Conservation (phyloP, 2,113 vertebrate species). For the Pelecanoides urinatrix region DNA sequence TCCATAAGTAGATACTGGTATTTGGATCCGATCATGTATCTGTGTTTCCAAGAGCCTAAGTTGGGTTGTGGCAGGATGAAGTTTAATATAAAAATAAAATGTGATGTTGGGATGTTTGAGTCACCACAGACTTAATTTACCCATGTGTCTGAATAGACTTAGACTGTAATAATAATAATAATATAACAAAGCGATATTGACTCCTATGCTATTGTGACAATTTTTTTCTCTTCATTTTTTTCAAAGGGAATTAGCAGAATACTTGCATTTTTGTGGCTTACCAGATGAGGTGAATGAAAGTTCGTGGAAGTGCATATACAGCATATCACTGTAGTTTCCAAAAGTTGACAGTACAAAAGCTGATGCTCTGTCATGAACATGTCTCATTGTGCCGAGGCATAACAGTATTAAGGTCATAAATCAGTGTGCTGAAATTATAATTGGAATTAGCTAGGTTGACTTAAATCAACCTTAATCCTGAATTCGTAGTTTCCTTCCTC, state of each 20-base stretch:
- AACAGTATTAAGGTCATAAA: constrained; percentile 34
- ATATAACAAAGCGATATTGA: not conserved
- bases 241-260: not conserved
- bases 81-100: constrained; percentile 17
- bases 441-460: constrained; percentile 18
- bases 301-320: not conserved
- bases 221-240: not conserved
- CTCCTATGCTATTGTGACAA: not conserved
- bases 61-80: not conserved
- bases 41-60: not conserved
- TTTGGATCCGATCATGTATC: not conserved
- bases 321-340: not conserved
- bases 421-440: not conserved
- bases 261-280: not conserved
- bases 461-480: constrained; percentile 14
- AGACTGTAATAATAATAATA: too few relatives aligned
- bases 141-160: not conserved
- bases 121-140: not conserved
- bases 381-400: not conserved
- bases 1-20: constrained; percentile 12
- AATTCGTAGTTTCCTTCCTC: constrained; percentile 6
- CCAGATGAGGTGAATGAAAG: not conserved
- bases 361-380: not conserved
- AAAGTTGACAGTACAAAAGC: not conserved
- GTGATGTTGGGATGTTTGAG: not conserved